phyloP scores from a whole-genome alignment of 92 coral and sea anemone species.

The Porites lobata region DNA sequence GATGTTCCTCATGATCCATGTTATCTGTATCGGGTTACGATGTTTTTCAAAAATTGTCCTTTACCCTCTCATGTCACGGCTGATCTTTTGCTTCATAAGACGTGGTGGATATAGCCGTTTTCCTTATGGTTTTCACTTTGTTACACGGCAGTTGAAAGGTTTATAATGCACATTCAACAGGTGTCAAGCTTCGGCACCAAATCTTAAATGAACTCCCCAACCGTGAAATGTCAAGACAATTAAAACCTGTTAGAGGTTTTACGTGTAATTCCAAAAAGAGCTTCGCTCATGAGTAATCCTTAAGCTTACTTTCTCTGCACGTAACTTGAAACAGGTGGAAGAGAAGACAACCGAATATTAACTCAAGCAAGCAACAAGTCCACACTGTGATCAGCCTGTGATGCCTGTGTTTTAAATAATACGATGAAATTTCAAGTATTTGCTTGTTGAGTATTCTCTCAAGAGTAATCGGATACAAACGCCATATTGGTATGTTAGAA shows the following conservation, averaged over 20 bases:
- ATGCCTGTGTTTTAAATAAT: neutral
- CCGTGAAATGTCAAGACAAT: slow-evolving; percentile 27
- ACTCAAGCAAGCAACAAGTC: neutral
- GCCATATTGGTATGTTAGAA: neutral
- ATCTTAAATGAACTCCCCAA: neutral
- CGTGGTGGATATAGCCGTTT: neutral
- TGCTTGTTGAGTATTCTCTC: neutral
- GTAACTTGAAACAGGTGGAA: slow-evolving; percentile 42
- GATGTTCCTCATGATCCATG: neutral
- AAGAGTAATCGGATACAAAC: neutral
- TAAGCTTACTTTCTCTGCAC: neutral
- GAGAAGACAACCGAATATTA: neutral
- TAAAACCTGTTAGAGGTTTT: neutral
- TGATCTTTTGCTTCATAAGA: neutral
- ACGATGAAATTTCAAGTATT: neutral
- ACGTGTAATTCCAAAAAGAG: slow-evolving; percentile 2
- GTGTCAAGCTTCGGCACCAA: slow-evolving; percentile 9
- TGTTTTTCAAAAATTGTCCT: slow-evolving; percentile 3
- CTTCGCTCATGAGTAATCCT: neutral
- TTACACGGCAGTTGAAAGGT: neutral
- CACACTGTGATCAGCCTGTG: neutral
- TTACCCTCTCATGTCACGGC: no score
- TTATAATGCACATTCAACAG: neutral
- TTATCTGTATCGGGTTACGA: neutral
- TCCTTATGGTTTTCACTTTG: neutral